Percentiles rank a stretch among this genome's conserved stretches.
Conservation (phyloP, 2,113 vertebrate species). For the Pseudopodoces humilis region DNA sequence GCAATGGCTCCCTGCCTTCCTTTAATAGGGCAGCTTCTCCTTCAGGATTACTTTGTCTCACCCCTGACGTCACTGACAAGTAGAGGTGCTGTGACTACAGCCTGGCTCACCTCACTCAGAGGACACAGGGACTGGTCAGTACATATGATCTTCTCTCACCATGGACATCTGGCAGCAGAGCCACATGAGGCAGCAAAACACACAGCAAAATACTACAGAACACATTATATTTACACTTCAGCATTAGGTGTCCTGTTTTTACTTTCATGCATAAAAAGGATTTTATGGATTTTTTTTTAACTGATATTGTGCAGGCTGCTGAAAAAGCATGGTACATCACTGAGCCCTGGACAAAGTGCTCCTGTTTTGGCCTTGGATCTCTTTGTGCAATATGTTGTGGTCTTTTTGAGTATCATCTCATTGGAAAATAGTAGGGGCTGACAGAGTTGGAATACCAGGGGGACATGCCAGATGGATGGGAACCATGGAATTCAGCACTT, state of each 20-base stretch:
- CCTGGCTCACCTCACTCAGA: not conserved
- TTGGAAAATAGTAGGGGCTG: not conserved
- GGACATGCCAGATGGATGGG: rapidly evolving
- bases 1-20: not conserved
- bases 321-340: not conserved
- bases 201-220: not conserved
- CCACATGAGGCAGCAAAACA: not conserved
- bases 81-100: not conserved
- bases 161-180: not conserved
- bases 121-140: not conserved
- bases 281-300: not conserved
- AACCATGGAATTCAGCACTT: not conserved
- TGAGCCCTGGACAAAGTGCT: not conserved
- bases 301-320: not conserved
- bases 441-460: not conserved
- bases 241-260: not conserved
- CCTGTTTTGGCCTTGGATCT: not conserved
- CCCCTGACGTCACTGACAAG: not conserved
- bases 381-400: no score
- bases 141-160: not conserved
- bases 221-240: not conserved
- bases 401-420: not conserved
- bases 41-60: not conserved
- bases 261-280: not conserved
- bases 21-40: not conserved